Evolutionary conservation across 2,113 vertebrate species (phyloP).

Genomic region (Cyprinus carpio): DNA sequence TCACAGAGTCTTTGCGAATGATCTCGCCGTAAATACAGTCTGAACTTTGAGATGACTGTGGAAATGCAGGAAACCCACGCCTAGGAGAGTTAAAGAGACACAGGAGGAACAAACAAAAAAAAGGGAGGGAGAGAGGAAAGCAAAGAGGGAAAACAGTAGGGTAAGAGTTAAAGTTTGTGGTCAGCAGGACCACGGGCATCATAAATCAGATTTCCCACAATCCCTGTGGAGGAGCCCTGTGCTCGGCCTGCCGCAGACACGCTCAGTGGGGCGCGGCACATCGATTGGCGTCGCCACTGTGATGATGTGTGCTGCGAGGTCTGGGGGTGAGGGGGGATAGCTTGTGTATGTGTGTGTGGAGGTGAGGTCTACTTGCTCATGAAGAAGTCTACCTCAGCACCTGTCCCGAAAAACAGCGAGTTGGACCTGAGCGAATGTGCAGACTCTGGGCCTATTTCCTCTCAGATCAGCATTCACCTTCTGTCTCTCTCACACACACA

Average conservation of each 20-base stretch:
- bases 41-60: constrained; percentile 7
- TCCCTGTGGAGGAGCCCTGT: constrained; percentile 76
- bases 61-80: background rate
- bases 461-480: constrained; percentile 69
- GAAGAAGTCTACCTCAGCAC: constrained; percentile 62
- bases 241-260: constrained; percentile 75
- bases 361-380: constrained; percentile 43
- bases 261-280: constrained; percentile 78
- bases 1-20: background rate
- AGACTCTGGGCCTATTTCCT: constrained; percentile 72
- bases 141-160: constrained; percentile 37
- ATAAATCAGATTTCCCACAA: constrained; percentile 85
- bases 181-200: constrained; percentile 79
- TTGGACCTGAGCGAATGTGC: constrained; percentile 67
- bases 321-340: constrained; percentile 63
- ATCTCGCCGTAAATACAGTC: background rate
- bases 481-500: constrained; percentile 63
- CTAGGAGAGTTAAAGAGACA: background rate
- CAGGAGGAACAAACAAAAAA: constrained; percentile 21
- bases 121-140: constrained; percentile 26
- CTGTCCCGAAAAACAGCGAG: constrained; percentile 52
- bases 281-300: constrained; percentile 78
- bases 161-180: constrained; percentile 70
- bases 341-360: constrained; percentile 38
- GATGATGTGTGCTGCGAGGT: constrained; percentile 77